Conservation (phyloP, 64 coral and sea anemone genomes). For the Catalaphyllia jardinei region DNA sequence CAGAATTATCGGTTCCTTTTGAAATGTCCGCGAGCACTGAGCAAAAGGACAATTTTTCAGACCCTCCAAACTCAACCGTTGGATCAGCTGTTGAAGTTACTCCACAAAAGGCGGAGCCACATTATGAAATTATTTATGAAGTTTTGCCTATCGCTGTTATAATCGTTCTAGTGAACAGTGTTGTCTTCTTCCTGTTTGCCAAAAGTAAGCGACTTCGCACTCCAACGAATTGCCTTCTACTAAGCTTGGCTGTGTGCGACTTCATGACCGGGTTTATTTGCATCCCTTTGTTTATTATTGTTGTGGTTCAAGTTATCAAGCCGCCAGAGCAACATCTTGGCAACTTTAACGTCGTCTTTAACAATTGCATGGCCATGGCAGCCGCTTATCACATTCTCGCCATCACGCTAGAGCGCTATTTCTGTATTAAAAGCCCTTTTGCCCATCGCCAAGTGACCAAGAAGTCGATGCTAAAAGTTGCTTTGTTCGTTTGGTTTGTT, state of each 20-base stretch:
- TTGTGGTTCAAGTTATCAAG: neutral
- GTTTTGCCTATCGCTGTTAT: constrained; percentile 52
- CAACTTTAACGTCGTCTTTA: neutral
- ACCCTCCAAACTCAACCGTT: neutral
- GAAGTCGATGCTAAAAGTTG: constrained; percentile 37
- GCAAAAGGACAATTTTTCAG: neutral
- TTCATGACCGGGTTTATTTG: constrained; percentile 65
- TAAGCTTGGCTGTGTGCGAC: constrained; percentile 74
- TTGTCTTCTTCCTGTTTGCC: constrained; percentile 69
- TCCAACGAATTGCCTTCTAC: constrained; percentile 71
- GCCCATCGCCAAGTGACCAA: constrained; percentile 50
- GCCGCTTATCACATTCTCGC: constrained; percentile 61
- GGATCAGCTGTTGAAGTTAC: neutral
- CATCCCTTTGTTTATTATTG: constrained; percentile 48
- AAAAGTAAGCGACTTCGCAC: constrained; percentile 39
- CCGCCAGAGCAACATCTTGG: neutral
- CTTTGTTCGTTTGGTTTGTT: constrained; percentile 28
- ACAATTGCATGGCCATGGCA: constrained; percentile 30
- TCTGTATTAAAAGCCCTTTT: constrained; percentile 43
- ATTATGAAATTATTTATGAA: neutral
- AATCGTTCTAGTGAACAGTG: constrained; percentile 54
- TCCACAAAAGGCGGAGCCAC: neutral
- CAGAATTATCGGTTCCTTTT: too few species aligned
- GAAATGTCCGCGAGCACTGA: neutral
- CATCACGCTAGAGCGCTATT: constrained; percentile 48